A percentile compares a stretch with the other conserved stretches of the same genome.
Evolutionary conservation across 1,140 invertebrate species (phyloP).

Genomic region (Tetramorium simillimum): DNA sequence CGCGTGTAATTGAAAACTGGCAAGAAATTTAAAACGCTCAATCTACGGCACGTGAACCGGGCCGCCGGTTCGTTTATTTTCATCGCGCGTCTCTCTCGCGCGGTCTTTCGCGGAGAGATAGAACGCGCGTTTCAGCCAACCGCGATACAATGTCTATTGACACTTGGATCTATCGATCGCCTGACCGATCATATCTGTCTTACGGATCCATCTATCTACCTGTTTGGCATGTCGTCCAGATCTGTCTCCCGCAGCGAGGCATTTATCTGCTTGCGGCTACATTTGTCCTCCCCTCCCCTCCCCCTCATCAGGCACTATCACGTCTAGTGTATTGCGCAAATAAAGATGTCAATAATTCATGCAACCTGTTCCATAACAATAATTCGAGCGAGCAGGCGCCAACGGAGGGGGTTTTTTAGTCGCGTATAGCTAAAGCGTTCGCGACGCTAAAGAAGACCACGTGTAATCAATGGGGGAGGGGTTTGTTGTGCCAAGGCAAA

Average conservation of each 20-base stretch:
- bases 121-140: background rate
- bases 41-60: constrained; percentile 32
- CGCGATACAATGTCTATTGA: constrained; percentile 1
- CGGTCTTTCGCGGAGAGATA: background rate
- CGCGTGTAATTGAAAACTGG: constrained; percentile 40
- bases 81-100: background rate
- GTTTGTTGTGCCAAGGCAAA: background rate
- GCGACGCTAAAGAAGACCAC: background rate
- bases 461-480: background rate
- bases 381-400: background rate
- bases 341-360: background rate
- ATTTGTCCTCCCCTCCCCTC: background rate
- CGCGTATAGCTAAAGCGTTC: background rate
- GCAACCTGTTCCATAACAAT: background rate
- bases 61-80: background rate
- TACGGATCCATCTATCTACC: constrained; percentile 3
- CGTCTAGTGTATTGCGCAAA: background rate
- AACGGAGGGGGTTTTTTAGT: background rate
- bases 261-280: constrained; percentile 24
- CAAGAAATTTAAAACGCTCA: constrained; percentile 29
- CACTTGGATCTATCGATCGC: constrained; percentile 13
- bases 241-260: constrained; percentile 43
- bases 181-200: constrained; percentile 25
- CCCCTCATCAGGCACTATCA: background rate
- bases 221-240: constrained; percentile 23